Evolutionary conservation across 53 echinoderm and acorn worm genomes (phyloP).

Genomic region (Astropecten irregularis): DNA sequence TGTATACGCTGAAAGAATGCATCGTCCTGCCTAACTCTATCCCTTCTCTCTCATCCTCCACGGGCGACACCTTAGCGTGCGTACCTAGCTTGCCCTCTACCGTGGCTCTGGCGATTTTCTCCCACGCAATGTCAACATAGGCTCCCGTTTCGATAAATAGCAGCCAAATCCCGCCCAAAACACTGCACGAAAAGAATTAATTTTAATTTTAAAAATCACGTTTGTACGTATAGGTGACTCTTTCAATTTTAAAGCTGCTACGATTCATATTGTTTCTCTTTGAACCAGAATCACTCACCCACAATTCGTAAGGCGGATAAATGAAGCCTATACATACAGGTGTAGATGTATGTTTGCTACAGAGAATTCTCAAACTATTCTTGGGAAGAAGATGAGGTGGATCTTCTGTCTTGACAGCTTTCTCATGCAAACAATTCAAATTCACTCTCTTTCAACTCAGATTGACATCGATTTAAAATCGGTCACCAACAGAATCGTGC

Average conservation of each 20-base stretch:
- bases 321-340: too few relatives aligned
- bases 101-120: constrained; percentile 36
- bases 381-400: too few relatives aligned
- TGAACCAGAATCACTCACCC: neutral
- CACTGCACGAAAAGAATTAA: neutral
- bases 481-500: too few relatives aligned
- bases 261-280: neutral
- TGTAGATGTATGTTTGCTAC: too few relatives aligned
- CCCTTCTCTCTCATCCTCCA: neutral
- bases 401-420: too few relatives aligned
- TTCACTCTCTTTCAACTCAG: too few relatives aligned
- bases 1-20: constrained; percentile 57
- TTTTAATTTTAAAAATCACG: neutral
- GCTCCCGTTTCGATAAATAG: neutral
- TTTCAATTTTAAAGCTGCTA: neutral
- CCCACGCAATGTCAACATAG: constrained; percentile 38
- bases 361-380: too few relatives aligned
- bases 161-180: constrained; percentile 37
- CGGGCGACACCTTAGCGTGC: constrained; percentile 44
- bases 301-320: too few relatives aligned
- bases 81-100: constrained; percentile 41
- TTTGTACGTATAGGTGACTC: too few relatives aligned
- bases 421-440: too few relatives aligned
- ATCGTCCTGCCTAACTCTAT: neutral
- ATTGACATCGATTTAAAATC: too few relatives aligned